Percentiles rank a stretch among this genome's conserved stretches.
phyloP scores from a whole-genome alignment of 2,113 vertebrate species.

The Anser brachyrhynchus region DNA sequence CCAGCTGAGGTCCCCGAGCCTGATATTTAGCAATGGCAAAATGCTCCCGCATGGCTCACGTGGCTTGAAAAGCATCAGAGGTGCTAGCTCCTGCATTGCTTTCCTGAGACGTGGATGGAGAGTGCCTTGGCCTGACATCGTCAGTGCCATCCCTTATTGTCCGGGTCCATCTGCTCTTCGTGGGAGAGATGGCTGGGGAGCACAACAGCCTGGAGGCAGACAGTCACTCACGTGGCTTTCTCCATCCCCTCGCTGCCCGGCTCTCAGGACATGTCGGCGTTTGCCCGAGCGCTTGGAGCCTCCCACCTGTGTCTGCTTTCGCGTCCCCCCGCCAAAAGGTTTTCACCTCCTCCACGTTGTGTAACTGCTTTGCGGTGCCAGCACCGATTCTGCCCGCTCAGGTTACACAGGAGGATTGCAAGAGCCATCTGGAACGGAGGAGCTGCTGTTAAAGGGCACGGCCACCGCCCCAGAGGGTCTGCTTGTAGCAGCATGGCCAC shows the following conservation, averaged over 20 bases:
- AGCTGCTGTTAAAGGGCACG: background rate
- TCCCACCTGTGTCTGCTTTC: background rate
- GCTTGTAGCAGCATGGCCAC: background rate
- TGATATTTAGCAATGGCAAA: background rate
- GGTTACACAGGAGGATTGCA: slow-evolving; percentile 10
- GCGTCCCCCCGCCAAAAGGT: background rate
- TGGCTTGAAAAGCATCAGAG: too few relatives aligned
- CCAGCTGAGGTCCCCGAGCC: background rate
- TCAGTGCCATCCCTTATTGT: background rate
- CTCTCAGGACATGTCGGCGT: accelerated
- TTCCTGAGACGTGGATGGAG: background rate
- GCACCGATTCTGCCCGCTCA: slow-evolving; percentile 1
- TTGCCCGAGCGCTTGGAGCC: background rate
- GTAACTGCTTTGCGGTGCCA: slow-evolving; percentile 9
- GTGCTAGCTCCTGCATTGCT: background rate
- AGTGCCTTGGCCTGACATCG: too few relatives aligned
- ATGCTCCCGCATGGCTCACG: too few relatives aligned
- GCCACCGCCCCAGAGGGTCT: background rate
- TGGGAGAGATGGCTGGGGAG: background rate
- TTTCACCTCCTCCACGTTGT: slow-evolving; percentile 12
- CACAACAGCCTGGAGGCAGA: background rate
- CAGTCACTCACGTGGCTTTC: accelerated
- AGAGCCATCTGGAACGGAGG: background rate
- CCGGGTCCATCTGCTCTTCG: accelerated
- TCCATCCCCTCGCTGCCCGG: background rate